phyloP scores from a whole-genome alignment of 2,797 vertebrate genomes.

The Eulemur albifrons region DNA sequence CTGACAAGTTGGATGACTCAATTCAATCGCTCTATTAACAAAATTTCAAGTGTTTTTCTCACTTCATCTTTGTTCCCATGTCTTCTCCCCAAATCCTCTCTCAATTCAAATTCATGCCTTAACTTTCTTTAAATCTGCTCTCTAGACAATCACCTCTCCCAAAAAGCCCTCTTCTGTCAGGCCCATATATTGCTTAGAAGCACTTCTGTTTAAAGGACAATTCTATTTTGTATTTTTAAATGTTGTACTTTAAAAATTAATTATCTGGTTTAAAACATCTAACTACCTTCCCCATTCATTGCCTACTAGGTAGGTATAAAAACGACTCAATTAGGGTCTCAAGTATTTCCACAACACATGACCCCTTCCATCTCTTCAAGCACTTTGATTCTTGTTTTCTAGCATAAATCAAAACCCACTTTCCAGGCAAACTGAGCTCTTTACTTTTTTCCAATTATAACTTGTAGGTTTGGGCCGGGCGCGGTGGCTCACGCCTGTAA shows the following conservation, averaged over 20 bases:
- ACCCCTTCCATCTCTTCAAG: not conserved
- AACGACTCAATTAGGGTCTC: not conserved
- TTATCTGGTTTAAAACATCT: not conserved
- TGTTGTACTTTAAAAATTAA: not conserved
- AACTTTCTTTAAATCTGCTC: not conserved
- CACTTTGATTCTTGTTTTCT: not conserved
- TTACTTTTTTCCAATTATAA: not conserved
- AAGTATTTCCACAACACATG: not conserved
- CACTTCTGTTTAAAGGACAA: not conserved
- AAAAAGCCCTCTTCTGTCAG: not conserved
- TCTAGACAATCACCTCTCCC: not conserved
- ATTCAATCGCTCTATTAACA: not conserved
- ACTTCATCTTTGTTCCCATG: not conserved
- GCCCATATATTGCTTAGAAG: not conserved
- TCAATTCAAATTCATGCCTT: not conserved
- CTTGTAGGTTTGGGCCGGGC: not conserved
- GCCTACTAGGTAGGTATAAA: not conserved
- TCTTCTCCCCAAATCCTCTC: not conserved
- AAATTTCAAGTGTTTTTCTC: not conserved
- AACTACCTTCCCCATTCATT: not conserved
- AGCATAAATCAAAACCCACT: not conserved
- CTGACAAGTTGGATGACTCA: not conserved
- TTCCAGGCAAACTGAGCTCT: not conserved
- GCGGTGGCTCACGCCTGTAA: too few species aligned
- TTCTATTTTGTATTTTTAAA: not conserved